Conservation (phyloP, 1,140 invertebrate genomes). For the Ganaspis sp. region DNA sequence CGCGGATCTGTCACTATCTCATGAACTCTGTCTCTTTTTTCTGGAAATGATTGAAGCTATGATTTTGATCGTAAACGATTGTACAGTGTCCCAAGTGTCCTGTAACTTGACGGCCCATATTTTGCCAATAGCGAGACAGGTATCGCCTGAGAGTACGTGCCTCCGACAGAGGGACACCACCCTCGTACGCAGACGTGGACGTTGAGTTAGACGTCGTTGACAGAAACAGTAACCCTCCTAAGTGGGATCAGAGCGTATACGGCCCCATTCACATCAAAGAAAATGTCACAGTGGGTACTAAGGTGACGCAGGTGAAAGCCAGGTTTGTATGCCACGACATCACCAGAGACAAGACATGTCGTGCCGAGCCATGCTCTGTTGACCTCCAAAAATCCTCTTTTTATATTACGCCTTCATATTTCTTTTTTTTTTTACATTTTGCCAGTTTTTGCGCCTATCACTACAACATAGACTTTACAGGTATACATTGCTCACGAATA, state of each 20-base stretch:
- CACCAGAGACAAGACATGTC: constrained; percentile 73
- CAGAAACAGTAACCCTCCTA: constrained; percentile 97
- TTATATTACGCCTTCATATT: not conserved
- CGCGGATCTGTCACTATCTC: constrained; percentile 23
- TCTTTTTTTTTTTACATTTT: not conserved
- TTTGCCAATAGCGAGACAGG: constrained; percentile 92
- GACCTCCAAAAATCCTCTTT: constrained; percentile 36
- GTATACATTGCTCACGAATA: constrained; percentile 23
- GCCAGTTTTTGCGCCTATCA: not conserved
- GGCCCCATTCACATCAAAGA: constrained; percentile 97
- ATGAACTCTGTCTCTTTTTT: constrained; percentile 19
- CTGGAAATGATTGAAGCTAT: constrained; percentile 10
- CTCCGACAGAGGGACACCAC: constrained; percentile 91
- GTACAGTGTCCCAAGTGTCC: constrained; percentile 64
- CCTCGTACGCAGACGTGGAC: constrained; percentile 94
- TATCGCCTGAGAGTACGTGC: constrained; percentile 95
- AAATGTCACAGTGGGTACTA: constrained; percentile 98
- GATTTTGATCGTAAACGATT: constrained; percentile 50
- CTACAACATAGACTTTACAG: not conserved
- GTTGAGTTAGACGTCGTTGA: constrained; percentile 98
- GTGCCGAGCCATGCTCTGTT: constrained; percentile 66
- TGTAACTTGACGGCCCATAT: constrained; percentile 77
- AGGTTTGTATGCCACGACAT: constrained; percentile 90
- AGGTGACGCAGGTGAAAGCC: constrained; percentile 97
- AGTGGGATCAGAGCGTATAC: constrained; percentile 95